Evolutionary conservation across 2,113 vertebrate genomes (phyloP).

Genomic region (Vireo altiloquus): DNA sequence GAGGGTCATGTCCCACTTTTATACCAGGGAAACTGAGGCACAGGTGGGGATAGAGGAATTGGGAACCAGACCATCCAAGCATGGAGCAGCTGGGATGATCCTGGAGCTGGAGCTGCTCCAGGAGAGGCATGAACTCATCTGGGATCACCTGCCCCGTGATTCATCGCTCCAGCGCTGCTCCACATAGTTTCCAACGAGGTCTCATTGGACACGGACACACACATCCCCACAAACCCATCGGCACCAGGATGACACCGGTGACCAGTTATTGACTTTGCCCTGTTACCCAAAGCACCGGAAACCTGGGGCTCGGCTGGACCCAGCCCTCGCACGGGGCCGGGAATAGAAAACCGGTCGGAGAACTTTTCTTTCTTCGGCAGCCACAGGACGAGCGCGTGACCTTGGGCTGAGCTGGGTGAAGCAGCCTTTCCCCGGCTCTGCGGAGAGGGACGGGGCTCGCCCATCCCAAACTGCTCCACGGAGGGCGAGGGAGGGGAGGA

Average conservation of each 20-base stretch:
- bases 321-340: background rate
- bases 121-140: background rate
- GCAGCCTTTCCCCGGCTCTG: background rate
- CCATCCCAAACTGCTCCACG: rapidly evolving
- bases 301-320: background rate
- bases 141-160: constrained; percentile 21
- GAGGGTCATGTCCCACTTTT: rapidly evolving
- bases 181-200: background rate
- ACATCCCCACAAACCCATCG: background rate
- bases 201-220: background rate
- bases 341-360: constrained; percentile 29
- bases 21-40: background rate
- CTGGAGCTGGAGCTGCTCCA: background rate
- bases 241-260: background rate
- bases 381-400: background rate
- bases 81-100: background rate
- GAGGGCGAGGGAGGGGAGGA: background rate
- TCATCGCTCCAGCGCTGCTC: background rate
- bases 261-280: background rate
- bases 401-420: background rate
- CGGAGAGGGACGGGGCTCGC: rapidly evolving
- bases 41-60: rapidly evolving
- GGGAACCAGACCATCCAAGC: background rate
- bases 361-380: background rate
- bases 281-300: constrained; percentile 18